A percentile compares a stretch with the other conserved stretches of the same genome.
Evolutionary conservation across 1,140 invertebrate genomes (phyloP).

Genomic region (Drosophila azteca): DNA sequence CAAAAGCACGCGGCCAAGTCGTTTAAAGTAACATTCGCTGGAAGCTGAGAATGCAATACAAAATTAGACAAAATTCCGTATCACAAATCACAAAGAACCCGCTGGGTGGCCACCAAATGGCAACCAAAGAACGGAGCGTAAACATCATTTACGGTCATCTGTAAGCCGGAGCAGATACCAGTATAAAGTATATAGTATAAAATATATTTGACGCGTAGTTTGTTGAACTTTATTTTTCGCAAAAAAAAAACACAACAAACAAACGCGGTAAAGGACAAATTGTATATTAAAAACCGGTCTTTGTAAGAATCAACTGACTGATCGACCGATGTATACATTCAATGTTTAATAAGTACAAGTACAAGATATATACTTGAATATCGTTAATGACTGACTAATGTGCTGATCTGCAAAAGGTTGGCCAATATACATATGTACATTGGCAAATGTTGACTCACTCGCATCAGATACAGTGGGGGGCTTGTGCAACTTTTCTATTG

Average conservation of each 20-base stretch:
- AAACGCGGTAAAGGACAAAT: constrained; percentile 5
- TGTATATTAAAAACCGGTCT: constrained; percentile 57
- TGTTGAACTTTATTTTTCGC: constrained; percentile 59
- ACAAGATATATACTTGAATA: constrained; percentile 6
- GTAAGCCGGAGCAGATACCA: constrained; percentile 30
- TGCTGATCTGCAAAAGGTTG: constrained; percentile 15
- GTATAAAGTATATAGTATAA: constrained; percentile 25
- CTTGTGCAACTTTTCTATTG: constrained; percentile 34
- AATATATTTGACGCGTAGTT: constrained; percentile 39
- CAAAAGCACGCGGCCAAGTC: background rate
- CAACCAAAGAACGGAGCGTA: constrained; percentile 19
- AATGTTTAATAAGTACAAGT: background rate
- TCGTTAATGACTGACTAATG: background rate
- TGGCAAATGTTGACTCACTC: constrained; percentile 29
- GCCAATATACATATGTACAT: constrained; percentile 12
- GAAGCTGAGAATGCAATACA: constrained; percentile 15
- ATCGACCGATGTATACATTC: background rate
- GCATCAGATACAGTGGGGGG: background rate
- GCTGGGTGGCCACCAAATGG: constrained; percentile 47
- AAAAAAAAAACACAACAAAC: constrained; percentile 13
- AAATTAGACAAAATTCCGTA: constrained; percentile 6
- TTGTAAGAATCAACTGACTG: constrained; percentile 3
- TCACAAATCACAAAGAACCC: background rate
- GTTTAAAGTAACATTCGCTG: constrained; percentile 10
- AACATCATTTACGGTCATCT: constrained; percentile 49